phyloP scores from a whole-genome alignment of 2,797 vertebrate genomes.

The Bradypodion ventrale region DNA sequence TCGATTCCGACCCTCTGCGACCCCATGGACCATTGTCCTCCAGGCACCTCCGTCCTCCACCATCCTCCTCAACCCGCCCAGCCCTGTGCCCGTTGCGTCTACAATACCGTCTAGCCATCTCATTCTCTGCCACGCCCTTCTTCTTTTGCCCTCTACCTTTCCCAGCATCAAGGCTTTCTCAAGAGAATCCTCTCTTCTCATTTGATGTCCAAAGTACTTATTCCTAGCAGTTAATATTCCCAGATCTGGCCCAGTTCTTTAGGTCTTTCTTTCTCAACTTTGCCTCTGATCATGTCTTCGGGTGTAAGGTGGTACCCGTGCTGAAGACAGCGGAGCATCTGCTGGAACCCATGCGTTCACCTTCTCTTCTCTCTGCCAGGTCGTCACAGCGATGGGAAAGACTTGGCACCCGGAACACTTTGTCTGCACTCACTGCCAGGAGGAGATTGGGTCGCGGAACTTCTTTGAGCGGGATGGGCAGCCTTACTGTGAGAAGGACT shows the following conservation, averaged over 20 bases:
- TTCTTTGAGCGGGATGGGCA: slow-evolving; percentile 94
- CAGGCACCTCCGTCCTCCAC: too few relatives aligned
- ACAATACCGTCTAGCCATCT: too few relatives aligned
- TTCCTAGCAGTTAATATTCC: too few relatives aligned
- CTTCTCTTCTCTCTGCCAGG: slow-evolving; percentile 72
- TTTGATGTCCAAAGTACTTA: too few relatives aligned
- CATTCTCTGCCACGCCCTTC: too few relatives aligned
- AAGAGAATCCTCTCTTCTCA: too few relatives aligned
- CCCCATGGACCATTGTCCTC: too few relatives aligned
- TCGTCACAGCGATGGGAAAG: slow-evolving; percentile 94
- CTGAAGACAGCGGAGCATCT: slow-evolving; percentile 37
- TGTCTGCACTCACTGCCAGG: slow-evolving; percentile 95
- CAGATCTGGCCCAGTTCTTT: slow-evolving; percentile 66
- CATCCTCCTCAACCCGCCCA: too few relatives aligned
- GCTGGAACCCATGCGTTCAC: slow-evolving; percentile 24
- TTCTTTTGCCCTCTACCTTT: too few relatives aligned
- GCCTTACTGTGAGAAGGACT: slow-evolving; percentile 95
- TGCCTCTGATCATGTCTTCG: slow-evolving; percentile 52
- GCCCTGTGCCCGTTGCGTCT: too few relatives aligned
- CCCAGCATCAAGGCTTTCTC: too few relatives aligned
- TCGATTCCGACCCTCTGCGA: too few relatives aligned
- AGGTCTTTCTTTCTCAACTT: slow-evolving; percentile 59
- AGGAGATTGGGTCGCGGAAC: slow-evolving; percentile 94
- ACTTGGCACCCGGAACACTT: slow-evolving; percentile 97
- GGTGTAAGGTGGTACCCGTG: slow-evolving; percentile 15